These are phyloP conservation scores for Heteromormyrus szaboi DNA, from an alignment of 2,797 vertebrate genomes.

Conservation along the genomic window DNA sequence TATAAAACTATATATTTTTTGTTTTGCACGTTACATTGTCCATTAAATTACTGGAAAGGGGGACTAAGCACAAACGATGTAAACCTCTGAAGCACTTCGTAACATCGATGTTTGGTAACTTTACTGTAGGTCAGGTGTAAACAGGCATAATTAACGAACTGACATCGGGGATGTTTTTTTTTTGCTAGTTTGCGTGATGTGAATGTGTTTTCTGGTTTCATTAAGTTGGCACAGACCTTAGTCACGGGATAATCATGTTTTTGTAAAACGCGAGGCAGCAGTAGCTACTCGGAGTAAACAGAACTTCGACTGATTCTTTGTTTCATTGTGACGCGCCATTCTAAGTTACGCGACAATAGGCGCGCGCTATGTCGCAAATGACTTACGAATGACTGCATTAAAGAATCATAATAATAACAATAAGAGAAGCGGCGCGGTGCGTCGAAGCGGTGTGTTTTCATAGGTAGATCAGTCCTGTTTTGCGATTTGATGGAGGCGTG, in stretches of 20 bases:
- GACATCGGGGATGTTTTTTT: neutral
- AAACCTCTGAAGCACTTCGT: neutral
- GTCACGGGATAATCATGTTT: neutral
- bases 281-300: neutral
- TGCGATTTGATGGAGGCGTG: neutral
- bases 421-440: neutral
- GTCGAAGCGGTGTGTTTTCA: neutral
- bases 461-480: neutral
- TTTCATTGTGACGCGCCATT: neutral
- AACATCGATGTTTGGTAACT: neutral
- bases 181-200: neutral
- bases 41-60: neutral
- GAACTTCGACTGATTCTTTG: neutral
- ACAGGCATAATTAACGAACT: neutral
- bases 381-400: neutral
- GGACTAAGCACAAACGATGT: neutral
- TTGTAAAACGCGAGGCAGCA: neutral
- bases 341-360: neutral
- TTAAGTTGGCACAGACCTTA: neutral
- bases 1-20: neutral
- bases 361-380: neutral
- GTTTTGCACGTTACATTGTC: neutral
- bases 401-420: neutral
- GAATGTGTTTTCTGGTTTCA: neutral
- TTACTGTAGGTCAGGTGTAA: neutral